A percentile compares a stretch with the other conserved stretches of the same genome.
These are phyloP conservation scores for Microcaecilia unicolor DNA, from an alignment of 2,797 vertebrate genomes.

Conservation along the genomic window DNA sequence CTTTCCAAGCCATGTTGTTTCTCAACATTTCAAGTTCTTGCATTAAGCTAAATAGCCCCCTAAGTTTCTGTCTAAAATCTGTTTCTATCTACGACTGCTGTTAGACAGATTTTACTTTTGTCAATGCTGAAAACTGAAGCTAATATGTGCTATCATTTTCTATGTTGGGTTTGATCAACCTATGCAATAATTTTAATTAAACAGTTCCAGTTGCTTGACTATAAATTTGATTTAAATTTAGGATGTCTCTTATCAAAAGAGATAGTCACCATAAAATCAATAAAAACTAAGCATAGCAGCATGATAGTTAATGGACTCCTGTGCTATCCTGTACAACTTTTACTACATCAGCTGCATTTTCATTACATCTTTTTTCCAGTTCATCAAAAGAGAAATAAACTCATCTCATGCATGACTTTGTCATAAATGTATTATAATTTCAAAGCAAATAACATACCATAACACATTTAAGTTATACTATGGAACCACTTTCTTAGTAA, in stretches of 20 bases:
- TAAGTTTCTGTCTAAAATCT: no score
- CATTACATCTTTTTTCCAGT: background rate
- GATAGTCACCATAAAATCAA: background rate
- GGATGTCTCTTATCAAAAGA: constrained; percentile 2
- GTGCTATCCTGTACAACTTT: background rate
- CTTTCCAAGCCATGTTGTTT: no score
- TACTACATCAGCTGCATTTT: background rate
- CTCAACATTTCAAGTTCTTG: no score
- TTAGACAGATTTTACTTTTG: no score
- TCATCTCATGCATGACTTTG: background rate
- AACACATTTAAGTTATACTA: no score
- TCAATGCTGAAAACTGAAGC: no score
- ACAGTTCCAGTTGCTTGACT: constrained; percentile 4
- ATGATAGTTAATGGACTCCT: background rate
- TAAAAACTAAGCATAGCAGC: background rate
- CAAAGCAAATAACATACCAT: background rate
- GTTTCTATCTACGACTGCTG: no score
- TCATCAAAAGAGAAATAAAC: background rate
- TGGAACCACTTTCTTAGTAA: no score
- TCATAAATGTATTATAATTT: background rate
- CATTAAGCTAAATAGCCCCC: no score
- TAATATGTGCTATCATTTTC: no score
- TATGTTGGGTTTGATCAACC: background rate
- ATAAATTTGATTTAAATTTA: constrained; percentile 7
- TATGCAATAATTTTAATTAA: constrained; percentile 2